Percentiles rank a stretch among this genome's conserved stretches.
Conservation (phyloP, 2,888 invertebrate genomes). For the Entomobrya multifasciata region DNA sequence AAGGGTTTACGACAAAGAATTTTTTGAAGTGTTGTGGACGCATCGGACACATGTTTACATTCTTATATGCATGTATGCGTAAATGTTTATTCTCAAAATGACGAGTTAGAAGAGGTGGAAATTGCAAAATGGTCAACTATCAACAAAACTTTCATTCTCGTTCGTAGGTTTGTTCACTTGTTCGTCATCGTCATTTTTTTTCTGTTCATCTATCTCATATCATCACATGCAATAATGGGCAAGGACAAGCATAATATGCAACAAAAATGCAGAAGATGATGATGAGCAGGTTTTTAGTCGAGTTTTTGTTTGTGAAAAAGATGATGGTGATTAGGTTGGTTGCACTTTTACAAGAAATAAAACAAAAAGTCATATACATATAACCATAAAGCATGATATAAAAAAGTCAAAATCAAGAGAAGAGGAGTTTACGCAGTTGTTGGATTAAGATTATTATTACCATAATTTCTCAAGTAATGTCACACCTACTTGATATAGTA, state of each 20-base stretch:
- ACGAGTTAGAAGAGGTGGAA: background rate
- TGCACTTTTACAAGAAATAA: too few species aligned
- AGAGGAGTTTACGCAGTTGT: background rate
- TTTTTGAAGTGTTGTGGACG: constrained; percentile 13
- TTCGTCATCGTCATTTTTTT: background rate
- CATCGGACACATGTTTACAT: background rate
- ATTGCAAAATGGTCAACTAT: constrained; percentile 43
- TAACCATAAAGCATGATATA: too few species aligned
- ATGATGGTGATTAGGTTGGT: too few species aligned
- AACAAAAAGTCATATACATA: too few species aligned
- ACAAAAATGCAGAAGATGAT: too few species aligned
- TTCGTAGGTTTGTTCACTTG: constrained; percentile 30
- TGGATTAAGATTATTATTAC: too few species aligned
- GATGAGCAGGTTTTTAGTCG: too few species aligned
- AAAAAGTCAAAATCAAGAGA: background rate
- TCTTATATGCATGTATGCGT: constrained; percentile 1
- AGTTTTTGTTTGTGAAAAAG: too few species aligned
- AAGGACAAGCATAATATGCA: too few species aligned
- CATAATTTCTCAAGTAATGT: constrained; percentile 3
- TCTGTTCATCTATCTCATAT: background rate
- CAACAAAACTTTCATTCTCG: constrained; percentile 64
- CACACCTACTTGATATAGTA: constrained; percentile 24
- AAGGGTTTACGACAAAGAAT: constrained; percentile 14
- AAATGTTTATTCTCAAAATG: constrained; percentile 13
- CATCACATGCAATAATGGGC: too few species aligned